These are phyloP conservation scores for Xenops minutus DNA, from an alignment of 2,797 vertebrate genomes.

Conservation along the genomic window DNA sequence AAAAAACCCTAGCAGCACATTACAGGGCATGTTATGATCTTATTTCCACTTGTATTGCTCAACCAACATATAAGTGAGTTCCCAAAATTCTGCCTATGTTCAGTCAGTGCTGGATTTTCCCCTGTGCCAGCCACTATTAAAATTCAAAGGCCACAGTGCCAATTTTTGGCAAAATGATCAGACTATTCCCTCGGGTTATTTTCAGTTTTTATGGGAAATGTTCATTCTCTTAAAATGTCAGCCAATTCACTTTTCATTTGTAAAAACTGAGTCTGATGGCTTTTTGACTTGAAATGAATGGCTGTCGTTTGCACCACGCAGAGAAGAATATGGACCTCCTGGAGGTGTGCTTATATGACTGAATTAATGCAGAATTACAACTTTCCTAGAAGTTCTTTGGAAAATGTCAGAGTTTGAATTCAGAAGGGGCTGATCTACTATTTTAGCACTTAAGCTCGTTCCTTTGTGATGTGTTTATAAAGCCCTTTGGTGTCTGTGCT, in stretches of 20 bases:
- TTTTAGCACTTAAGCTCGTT: background rate
- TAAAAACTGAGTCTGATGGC: background rate
- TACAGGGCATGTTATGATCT: background rate
- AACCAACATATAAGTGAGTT: background rate
- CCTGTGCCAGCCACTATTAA: background rate
- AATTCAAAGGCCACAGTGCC: background rate
- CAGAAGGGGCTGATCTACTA: background rate
- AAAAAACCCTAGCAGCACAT: background rate
- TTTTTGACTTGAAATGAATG: background rate
- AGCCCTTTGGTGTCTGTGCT: background rate
- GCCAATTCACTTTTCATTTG: background rate
- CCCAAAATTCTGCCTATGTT: background rate
- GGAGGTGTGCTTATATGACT: background rate
- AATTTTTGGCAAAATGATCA: background rate
- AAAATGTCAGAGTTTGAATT: background rate
- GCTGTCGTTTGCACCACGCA: background rate
- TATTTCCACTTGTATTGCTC: background rate
- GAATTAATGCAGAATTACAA: background rate
- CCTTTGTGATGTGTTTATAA: background rate
- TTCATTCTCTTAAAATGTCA: constrained; percentile 19
- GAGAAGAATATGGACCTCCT: background rate
- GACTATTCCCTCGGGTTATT: background rate
- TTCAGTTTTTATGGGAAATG: background rate
- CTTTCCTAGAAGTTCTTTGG: background rate
- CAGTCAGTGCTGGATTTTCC: background rate